phyloP scores from a whole-genome alignment of 2,113 vertebrate genomes.

The Bagarius yarrelli region DNA sequence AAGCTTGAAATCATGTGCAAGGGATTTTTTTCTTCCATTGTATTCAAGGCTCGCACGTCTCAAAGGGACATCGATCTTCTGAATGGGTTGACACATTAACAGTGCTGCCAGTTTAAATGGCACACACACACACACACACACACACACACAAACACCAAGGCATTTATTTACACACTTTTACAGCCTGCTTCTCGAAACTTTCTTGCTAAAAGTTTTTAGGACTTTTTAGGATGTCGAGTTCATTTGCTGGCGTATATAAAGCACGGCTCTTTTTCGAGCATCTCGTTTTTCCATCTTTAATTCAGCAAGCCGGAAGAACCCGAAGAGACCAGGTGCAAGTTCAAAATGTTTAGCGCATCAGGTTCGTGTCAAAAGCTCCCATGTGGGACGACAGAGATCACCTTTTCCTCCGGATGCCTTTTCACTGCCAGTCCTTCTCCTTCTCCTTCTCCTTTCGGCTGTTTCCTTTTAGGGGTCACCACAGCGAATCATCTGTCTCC shows the following conservation, averaged over 20 bases:
- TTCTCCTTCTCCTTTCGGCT: too few relatives aligned
- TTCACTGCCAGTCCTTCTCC: not conserved
- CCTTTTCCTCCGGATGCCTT: not conserved
- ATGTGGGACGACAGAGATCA: not conserved
- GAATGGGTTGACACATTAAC: slow-evolving; percentile 56
- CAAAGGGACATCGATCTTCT: slow-evolving; percentile 57
- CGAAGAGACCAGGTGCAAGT: slow-evolving; percentile 4
- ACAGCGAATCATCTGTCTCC: too few relatives aligned
- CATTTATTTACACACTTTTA: not conserved
- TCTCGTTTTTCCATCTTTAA: slow-evolving; percentile 42
- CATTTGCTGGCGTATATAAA: slow-evolving; percentile 45
- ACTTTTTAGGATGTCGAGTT: slow-evolving; percentile 51
- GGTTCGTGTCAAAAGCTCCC: slow-evolving; percentile 5
- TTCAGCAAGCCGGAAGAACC: slow-evolving; percentile 28
- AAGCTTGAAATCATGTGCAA: slow-evolving; percentile 17
- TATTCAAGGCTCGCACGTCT: slow-evolving; percentile 56
- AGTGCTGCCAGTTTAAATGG: slow-evolving; percentile 51
- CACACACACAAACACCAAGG: not conserved
- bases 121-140: slow-evolving; percentile 20
- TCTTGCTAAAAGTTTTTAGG: slow-evolving; percentile 46
- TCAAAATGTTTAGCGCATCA: not conserved
- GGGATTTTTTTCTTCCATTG: slow-evolving; percentile 46
- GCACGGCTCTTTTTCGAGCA: slow-evolving; percentile 28
- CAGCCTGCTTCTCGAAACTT: slow-evolving; percentile 53
- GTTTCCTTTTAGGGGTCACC: too few relatives aligned